phyloP scores from a whole-genome alignment of 2,797 vertebrate genomes.

The Falco novaeseelandiae region DNA sequence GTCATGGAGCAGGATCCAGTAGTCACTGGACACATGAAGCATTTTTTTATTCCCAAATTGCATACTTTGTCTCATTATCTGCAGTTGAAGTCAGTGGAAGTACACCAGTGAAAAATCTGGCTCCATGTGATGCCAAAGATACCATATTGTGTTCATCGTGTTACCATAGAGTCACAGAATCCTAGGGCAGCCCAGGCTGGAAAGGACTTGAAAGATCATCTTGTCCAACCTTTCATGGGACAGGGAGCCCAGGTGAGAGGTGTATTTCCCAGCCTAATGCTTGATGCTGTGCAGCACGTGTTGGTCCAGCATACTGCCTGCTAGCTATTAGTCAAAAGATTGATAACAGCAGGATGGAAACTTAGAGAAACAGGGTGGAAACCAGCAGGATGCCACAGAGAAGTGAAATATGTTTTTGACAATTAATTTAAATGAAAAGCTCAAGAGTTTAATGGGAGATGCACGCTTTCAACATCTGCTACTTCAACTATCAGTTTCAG shows the following conservation, averaged over 20 bases:
- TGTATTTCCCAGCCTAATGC: not conserved
- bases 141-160: accelerated
- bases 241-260: not conserved
- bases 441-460: not conserved
- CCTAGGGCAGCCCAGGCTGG: no score
- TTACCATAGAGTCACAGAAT: not conserved
- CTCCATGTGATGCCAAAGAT: not conserved
- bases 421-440: not conserved
- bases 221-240: not conserved
- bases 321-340: not conserved
- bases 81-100: not conserved
- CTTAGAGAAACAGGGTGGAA: not conserved
- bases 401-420: not conserved
- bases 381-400: not conserved
- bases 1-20: not conserved
- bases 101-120: not conserved
- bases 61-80: not conserved
- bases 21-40: not conserved
- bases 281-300: not conserved
- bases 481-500: not conserved
- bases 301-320: not conserved
- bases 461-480: not conserved
- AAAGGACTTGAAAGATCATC: not conserved
- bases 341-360: not conserved
- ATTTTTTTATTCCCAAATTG: not conserved